phyloP scores from a whole-genome alignment of 2,888 invertebrate species.

The Acronicta alni region DNA sequence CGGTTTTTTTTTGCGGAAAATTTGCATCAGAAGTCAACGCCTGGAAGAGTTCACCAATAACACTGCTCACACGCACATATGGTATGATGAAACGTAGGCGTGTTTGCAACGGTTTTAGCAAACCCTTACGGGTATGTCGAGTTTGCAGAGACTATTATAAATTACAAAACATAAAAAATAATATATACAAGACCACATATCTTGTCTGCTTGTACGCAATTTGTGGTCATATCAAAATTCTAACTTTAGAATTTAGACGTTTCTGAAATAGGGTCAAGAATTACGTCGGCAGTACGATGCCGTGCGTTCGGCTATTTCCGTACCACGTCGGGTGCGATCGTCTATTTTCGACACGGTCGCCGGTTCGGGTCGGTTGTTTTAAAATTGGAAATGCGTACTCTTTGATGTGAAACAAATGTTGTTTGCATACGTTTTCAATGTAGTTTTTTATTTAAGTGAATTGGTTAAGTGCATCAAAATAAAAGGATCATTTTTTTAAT shows the following conservation, averaged over 20 bases:
- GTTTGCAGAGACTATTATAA: too few species aligned
- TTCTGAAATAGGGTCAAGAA: conserved; percentile 87
- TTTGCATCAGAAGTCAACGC: too few species aligned
- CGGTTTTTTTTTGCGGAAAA: too few species aligned
- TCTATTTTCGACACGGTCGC: conserved; percentile 70
- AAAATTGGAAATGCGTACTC: conserved; percentile 78
- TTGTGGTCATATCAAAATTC: conserved; percentile 57
- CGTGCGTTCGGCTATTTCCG: conserved; percentile 81
- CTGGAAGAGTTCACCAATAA: too few species aligned
- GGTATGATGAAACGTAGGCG: too few species aligned
- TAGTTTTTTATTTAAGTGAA: conserved; percentile 7
- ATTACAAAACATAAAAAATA: too few species aligned
- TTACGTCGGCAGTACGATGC: conserved; percentile 77
- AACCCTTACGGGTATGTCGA: too few species aligned
- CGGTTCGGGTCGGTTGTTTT: conserved; percentile 71
- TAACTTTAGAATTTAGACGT: conserved; percentile 75
- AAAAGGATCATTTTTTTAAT: conserved; percentile 6
- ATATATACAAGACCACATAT: too few species aligned
- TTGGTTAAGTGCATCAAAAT: conserved; percentile 18
- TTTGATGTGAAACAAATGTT: conserved; percentile 84
- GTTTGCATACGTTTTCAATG: conserved; percentile 56
- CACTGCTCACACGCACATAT: too few species aligned
- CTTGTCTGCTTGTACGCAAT: conserved; percentile 22
- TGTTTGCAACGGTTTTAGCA: too few species aligned
- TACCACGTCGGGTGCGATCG: conserved; percentile 72